Conservation (phyloP, 2,888 invertebrate genomes). For the Aspidiotus rigidus region DNA sequence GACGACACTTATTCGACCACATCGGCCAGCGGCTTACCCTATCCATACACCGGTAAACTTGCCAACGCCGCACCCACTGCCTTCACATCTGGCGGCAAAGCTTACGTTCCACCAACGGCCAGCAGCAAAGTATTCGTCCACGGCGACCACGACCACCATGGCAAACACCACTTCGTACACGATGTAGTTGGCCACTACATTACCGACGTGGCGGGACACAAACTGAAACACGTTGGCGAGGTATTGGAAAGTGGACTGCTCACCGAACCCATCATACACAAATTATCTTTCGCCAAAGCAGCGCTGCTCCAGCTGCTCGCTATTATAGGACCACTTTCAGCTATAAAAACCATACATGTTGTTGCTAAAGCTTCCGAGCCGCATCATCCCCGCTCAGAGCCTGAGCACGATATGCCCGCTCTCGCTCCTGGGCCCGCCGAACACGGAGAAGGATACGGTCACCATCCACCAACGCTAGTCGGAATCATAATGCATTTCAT, state of each 20-base stretch:
- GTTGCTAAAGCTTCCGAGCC: slow-evolving; percentile 30
- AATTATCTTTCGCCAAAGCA: slow-evolving; percentile 27
- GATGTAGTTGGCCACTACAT: slow-evolving; percentile 24
- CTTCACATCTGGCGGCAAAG: not conserved
- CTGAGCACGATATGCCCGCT: slow-evolving; percentile 3
- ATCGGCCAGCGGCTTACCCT: not conserved
- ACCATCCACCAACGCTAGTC: slow-evolving; percentile 11
- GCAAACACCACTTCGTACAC: slow-evolving; percentile 27
- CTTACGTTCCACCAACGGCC: slow-evolving; percentile 14
- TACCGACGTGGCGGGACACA: slow-evolving; percentile 30
- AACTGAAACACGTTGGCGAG: slow-evolving; percentile 28
- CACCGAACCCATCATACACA: slow-evolving; percentile 31
- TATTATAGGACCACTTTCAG: slow-evolving; percentile 28
- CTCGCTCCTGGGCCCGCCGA: not conserved
- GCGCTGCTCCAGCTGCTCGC: slow-evolving; percentile 29
- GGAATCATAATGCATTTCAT: slow-evolving; percentile 24
- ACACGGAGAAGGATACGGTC: slow-evolving; percentile 5
- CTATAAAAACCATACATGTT: slow-evolving; percentile 24
- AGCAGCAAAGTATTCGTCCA: slow-evolving; percentile 25
- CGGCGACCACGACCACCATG: slow-evolving; percentile 18
- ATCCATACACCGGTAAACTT: slow-evolving; percentile 17
- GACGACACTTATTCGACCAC: slow-evolving; percentile 17
- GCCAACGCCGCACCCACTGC: not conserved
- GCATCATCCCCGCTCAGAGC: slow-evolving; percentile 12
- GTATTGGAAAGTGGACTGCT: slow-evolving; percentile 25